Evolutionary conservation across 37 sponge, comb jelly and placozoan species (phyloP).

Genomic region (Tethya wilhelma): DNA sequence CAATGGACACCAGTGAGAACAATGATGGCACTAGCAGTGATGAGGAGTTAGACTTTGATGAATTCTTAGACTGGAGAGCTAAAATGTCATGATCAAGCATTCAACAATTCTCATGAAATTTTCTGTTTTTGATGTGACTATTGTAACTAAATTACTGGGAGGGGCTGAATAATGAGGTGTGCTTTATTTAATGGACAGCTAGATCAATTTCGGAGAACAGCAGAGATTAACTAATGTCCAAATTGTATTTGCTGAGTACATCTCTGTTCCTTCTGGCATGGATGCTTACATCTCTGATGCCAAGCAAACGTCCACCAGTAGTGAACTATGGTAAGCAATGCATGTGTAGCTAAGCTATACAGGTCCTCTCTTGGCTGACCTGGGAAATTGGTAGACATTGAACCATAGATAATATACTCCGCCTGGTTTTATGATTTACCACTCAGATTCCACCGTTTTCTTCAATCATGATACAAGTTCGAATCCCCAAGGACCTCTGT

Average conservation of each 20-base stretch:
- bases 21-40: constrained; percentile 38
- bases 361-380: neutral
- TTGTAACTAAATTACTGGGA: no score
- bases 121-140: no score
- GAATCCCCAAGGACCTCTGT: neutral
- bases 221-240: no score
- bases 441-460: constrained; percentile 35
- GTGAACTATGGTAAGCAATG: constrained; percentile 50
- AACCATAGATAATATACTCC: no score
- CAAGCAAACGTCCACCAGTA: constrained; percentile 8
- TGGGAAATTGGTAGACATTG: no score
- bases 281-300: neutral
- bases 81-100: constrained; percentile 60
- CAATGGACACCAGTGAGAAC: neutral
- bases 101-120: no score
- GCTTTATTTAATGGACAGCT: no score
- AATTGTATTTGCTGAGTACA: constrained; percentile 19
- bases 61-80: constrained; percentile 74
- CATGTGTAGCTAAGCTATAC: neutral
- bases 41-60: constrained; percentile 67
- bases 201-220: no score
- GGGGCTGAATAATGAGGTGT: no score
- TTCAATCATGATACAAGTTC: constrained; percentile 6
- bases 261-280: constrained; percentile 36
- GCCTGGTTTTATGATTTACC: neutral